A percentile compares a stretch with the other conserved stretches of the same genome.
These are phyloP conservation scores for Drosophila repletoides DNA, from an alignment of 1,140 invertebrate species.

Conservation along the genomic window DNA sequence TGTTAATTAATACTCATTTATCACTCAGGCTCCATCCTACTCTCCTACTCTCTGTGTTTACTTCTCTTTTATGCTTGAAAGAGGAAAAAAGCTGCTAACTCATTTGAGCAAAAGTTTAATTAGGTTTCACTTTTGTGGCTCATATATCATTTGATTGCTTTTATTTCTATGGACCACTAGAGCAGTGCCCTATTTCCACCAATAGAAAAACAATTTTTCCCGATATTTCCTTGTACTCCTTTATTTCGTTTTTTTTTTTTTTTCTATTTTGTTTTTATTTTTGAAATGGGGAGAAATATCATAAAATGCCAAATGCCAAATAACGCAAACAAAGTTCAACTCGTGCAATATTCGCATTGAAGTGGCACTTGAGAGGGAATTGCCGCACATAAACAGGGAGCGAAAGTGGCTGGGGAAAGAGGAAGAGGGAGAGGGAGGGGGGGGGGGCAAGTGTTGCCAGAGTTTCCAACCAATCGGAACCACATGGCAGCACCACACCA, in stretches of 20 bases:
- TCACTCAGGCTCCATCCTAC: neutral
- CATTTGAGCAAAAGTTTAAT: constrained; percentile 23
- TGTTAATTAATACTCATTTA: too few relatives aligned
- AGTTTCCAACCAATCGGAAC: neutral
- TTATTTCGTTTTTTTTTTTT: neutral
- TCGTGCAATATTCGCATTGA: constrained; percentile 37
- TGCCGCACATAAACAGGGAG: constrained; percentile 20
- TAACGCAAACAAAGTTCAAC: constrained; percentile 29
- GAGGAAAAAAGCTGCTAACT: too few relatives aligned
- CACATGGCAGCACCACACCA: neutral
- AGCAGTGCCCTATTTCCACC: constrained; percentile 5
- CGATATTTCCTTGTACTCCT: neutral
- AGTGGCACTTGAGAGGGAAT: constrained; percentile 34
- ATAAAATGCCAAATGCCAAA: constrained; percentile 29
- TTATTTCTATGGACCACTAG: neutral
- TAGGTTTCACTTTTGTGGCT: constrained; percentile 23
- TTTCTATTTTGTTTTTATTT: neutral
- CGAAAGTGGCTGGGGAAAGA: neutral
- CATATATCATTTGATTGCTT: constrained; percentile 27
- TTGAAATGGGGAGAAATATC: constrained; percentile 11
- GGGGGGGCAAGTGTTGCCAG: neutral
- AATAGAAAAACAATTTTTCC: constrained; percentile 36
- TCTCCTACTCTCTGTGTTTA: neutral
- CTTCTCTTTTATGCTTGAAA: neutral
- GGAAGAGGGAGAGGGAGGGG: neutral